Conservation (phyloP, 2,888 invertebrate genomes). For the Lagria hirta region DNA sequence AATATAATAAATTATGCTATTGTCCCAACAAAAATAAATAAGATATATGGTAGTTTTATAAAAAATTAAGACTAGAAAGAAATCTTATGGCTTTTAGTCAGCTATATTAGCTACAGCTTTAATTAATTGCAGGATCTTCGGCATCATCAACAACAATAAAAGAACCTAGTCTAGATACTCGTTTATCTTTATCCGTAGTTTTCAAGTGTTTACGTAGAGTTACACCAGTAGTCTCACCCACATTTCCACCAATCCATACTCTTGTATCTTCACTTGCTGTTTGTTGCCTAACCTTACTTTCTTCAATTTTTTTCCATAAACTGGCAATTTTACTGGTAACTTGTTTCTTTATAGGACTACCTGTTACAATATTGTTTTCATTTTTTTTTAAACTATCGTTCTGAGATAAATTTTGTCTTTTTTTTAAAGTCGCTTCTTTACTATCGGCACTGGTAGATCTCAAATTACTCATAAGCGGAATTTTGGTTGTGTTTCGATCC, state of each 20-base stretch:
- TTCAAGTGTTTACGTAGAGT: slow-evolving; percentile 36
- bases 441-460: slow-evolving; percentile 53
- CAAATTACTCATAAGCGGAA: too few relatives aligned
- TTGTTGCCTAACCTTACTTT: slow-evolving; percentile 62
- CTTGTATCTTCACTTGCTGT: slow-evolving; percentile 55
- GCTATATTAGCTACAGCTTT: slow-evolving; percentile 6
- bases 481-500: slow-evolving; percentile 30
- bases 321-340: slow-evolving; percentile 78
- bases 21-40: too few relatives aligned
- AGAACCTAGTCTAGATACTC: slow-evolving; percentile 57
- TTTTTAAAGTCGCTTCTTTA: slow-evolving; percentile 60
- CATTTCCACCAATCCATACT: slow-evolving; percentile 43
- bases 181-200: slow-evolving; percentile 47
- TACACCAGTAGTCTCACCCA: slow-evolving; percentile 45
- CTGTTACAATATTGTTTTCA: too few relatives aligned
- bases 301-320: slow-evolving; percentile 78
- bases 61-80: slow-evolving; percentile 22
- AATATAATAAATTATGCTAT: too few relatives aligned
- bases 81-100: slow-evolving; percentile 20
- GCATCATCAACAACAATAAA: slow-evolving; percentile 55
- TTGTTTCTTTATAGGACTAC: slow-evolving; percentile 58
- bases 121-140: slow-evolving; percentile 31
- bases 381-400: slow-evolving; percentile 63
- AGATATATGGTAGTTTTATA: too few relatives aligned
- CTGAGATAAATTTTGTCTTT: slow-evolving; percentile 60